Evolutionary conservation across 1,140 invertebrate genomes (phyloP).

Genomic region (Heliconius melpomene): DNA sequence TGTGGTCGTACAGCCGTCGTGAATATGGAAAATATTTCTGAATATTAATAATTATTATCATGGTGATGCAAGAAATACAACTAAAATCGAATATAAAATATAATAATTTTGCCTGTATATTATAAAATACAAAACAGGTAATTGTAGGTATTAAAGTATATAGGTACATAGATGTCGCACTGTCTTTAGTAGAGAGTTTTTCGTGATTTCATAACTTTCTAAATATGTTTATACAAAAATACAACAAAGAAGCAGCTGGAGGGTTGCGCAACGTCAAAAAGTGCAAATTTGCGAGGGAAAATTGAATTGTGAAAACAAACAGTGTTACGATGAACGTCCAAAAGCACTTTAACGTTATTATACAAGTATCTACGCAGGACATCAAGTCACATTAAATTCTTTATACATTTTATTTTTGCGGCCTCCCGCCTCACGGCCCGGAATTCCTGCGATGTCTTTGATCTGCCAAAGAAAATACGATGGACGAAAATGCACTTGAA

Average conservation of each 20-base stretch:
- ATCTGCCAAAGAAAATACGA: constrained; percentile 73
- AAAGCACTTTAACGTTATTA: constrained; percentile 73
- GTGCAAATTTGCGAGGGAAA: constrained; percentile 51
- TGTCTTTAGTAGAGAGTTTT: too few relatives aligned
- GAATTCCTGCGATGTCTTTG: constrained; percentile 75
- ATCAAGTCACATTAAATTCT: constrained; percentile 77
- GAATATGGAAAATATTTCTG: neutral
- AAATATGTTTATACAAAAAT: constrained; percentile 8
- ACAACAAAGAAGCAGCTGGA: constrained; percentile 32
- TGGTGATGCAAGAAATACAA: neutral
- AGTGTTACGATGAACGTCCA: constrained; percentile 58
- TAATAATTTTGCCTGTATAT: neutral
- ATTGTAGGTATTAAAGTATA: neutral
- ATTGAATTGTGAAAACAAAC: constrained; percentile 70
- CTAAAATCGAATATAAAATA: neutral
- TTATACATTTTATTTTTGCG: constrained; percentile 77
- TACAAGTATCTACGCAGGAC: constrained; percentile 50
- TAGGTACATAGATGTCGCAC: neutral
- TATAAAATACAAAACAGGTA: neutral
- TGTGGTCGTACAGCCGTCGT: neutral
- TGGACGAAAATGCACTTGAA: constrained; percentile 78
- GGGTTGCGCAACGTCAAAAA: constrained; percentile 39
- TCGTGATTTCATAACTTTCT: constrained; percentile 12
- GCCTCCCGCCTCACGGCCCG: constrained; percentile 67
- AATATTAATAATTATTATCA: neutral